A percentile compares a stretch with the other conserved stretches of the same genome.
These are phyloP conservation scores for Salticus scenicus DNA, from an alignment of 2,888 invertebrate genomes.

Conservation along the genomic window DNA sequence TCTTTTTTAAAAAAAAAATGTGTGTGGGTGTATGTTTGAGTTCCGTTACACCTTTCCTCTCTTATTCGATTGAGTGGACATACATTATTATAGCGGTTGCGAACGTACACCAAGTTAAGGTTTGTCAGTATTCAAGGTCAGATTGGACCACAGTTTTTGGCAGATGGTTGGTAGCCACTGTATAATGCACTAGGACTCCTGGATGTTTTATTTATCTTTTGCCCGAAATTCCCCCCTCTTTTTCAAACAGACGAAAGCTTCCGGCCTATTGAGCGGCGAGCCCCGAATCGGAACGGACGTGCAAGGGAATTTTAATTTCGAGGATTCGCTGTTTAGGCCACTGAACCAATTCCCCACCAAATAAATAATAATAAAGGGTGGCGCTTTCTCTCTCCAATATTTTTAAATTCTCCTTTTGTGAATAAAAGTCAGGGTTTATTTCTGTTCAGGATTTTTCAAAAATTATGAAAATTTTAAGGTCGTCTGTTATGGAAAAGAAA, in stretches of 20 bases:
- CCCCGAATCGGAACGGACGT: constrained; percentile 62
- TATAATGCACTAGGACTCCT: constrained; percentile 19
- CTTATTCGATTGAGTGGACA: neutral
- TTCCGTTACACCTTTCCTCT: constrained; percentile 9
- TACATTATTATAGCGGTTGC: neutral
- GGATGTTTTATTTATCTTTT: constrained; percentile 23
- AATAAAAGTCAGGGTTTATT: no score
- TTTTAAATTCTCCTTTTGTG: no score
- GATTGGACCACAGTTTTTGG: constrained; percentile 16
- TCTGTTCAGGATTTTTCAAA: no score
- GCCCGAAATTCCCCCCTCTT: constrained; percentile 52
- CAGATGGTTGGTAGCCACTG: constrained; percentile 50
- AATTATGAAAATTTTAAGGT: no score
- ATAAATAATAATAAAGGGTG: constrained; percentile 13
- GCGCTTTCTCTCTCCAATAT: neutral
- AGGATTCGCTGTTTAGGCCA: constrained; percentile 61
- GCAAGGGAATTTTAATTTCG: constrained; percentile 64
- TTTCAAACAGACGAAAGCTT: constrained; percentile 55
- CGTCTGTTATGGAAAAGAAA: no score
- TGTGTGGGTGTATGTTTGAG: no score
- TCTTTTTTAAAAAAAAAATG: no score
- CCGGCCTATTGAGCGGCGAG: constrained; percentile 53
- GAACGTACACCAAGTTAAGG: neutral
- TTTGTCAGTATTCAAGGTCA: constrained; percentile 43
- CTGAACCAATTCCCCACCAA: constrained; percentile 41